A percentile compares a stretch with the other conserved stretches of the same genome.
phyloP scores from a whole-genome alignment of 1,140 invertebrate species.

The Anthonomus grandis region DNA sequence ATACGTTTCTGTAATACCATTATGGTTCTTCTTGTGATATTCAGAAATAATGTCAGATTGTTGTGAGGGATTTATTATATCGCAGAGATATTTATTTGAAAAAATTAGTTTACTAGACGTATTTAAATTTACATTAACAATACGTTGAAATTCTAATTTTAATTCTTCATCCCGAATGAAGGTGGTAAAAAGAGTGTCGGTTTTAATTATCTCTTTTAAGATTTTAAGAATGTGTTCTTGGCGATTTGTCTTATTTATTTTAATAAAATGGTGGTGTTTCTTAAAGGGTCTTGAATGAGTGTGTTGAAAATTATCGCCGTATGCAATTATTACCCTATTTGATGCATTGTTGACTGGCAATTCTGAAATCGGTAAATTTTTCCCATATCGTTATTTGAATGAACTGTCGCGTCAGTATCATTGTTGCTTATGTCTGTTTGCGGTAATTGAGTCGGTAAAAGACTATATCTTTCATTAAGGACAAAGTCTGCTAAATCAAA shows the following conservation, averaged over 20 bases:
- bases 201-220: constrained; percentile 14
- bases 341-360: constrained; percentile 9
- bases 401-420: constrained; percentile 1
- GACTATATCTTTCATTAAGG: background rate
- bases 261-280: constrained; percentile 11
- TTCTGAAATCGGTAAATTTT: constrained; percentile 12
- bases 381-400: constrained; percentile 10
- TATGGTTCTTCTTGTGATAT: constrained; percentile 25
- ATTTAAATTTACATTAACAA: constrained; percentile 1
- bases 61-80: constrained; percentile 4
- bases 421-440: too few species aligned
- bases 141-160: constrained; percentile 9
- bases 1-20: constrained; percentile 26
- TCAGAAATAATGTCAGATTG: constrained; percentile 12
- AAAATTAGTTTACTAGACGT: too few species aligned
- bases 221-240: background rate
- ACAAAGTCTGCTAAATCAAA: background rate
- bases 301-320: constrained; percentile 4
- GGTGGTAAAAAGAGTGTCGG: constrained; percentile 4
- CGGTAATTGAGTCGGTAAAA: too few species aligned
- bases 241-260: background rate
- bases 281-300: constrained; percentile 3
- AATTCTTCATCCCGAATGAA: constrained; percentile 10
- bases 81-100: background rate
- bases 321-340: constrained; percentile 2